phyloP scores from a whole-genome alignment of 2,113 vertebrate genomes.

The Syngnathus scovelli region DNA sequence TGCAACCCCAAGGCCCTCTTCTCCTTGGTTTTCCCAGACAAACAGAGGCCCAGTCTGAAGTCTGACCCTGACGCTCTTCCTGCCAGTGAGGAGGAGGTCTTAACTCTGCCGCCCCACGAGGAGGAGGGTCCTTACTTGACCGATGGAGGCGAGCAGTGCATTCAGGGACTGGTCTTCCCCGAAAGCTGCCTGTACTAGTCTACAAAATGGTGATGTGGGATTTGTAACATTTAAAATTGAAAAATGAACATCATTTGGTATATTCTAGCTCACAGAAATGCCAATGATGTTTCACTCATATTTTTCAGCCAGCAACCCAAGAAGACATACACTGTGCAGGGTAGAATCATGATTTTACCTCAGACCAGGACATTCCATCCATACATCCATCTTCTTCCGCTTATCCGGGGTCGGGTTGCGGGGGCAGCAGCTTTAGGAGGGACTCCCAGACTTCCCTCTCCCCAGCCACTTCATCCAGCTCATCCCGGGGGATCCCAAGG shows the following conservation, averaged over 20 bases:
- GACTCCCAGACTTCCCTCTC: no score
- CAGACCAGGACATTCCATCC: not conserved
- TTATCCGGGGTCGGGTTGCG: no score
- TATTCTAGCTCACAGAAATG: not conserved
- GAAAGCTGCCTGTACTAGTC: conserved; percentile 80
- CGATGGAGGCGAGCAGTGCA: conserved; percentile 75
- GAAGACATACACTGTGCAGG: not conserved
- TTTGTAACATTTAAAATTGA: not conserved
- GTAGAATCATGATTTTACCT: not conserved
- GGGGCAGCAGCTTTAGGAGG: no score
- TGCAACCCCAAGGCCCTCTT: conserved; percentile 91
- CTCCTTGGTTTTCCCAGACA: conserved; percentile 91
- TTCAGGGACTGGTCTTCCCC: conserved; percentile 70
- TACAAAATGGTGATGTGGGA: not conserved
- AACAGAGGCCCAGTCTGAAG: conserved; percentile 86
- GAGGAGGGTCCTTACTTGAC: conserved; percentile 79
- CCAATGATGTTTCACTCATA: not conserved
- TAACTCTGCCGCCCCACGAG: conserved; percentile 78
- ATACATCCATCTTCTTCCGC: no score
- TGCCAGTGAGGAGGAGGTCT: conserved; percentile 68
- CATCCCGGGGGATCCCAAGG: no score
- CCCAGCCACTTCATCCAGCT: no score
- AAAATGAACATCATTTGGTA: not conserved
- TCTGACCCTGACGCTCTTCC: conserved; percentile 67
- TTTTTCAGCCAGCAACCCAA: not conserved